phyloP scores from a whole-genome alignment of 2,888 invertebrate species.

The Phymatocera aterrima region DNA sequence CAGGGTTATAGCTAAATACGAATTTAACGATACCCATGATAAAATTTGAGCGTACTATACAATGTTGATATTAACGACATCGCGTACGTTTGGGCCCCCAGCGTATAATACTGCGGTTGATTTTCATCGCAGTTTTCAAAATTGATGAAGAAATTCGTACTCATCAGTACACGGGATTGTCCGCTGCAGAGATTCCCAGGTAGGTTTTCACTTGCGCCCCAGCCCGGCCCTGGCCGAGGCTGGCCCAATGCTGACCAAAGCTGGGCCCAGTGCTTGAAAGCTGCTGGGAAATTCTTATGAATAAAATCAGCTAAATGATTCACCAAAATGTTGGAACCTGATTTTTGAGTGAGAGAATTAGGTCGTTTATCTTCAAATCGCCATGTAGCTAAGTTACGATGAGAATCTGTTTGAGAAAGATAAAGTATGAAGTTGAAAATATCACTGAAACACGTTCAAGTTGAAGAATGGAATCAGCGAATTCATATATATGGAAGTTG shows the following conservation, averaged over 20 bases:
- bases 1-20: background rate
- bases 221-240: too few relatives aligned
- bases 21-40: background rate
- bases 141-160: background rate
- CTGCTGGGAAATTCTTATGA: slow-evolving; percentile 41
- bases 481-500: background rate
- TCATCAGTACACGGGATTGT: too few relatives aligned
- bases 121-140: background rate
- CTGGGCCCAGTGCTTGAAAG: too few relatives aligned
- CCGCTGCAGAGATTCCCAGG: too few relatives aligned
- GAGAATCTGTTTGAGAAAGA: background rate
- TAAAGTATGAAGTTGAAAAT: background rate
- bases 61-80: background rate
- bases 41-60: background rate
- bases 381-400: background rate
- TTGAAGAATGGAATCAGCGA: background rate
- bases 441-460: background rate
- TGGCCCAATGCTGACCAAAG: too few relatives aligned
- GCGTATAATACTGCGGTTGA: background rate
- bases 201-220: too few relatives aligned
- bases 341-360: background rate
- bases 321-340: slow-evolving; percentile 33
- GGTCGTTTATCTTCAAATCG: too few relatives aligned
- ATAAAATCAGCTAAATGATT: slow-evolving; percentile 37
- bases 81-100: too few relatives aligned